Percentiles rank a stretch among this genome's conserved stretches.
phyloP scores from a whole-genome alignment of 2,888 invertebrate genomes.

The Ectemnius cavifrons region DNA sequence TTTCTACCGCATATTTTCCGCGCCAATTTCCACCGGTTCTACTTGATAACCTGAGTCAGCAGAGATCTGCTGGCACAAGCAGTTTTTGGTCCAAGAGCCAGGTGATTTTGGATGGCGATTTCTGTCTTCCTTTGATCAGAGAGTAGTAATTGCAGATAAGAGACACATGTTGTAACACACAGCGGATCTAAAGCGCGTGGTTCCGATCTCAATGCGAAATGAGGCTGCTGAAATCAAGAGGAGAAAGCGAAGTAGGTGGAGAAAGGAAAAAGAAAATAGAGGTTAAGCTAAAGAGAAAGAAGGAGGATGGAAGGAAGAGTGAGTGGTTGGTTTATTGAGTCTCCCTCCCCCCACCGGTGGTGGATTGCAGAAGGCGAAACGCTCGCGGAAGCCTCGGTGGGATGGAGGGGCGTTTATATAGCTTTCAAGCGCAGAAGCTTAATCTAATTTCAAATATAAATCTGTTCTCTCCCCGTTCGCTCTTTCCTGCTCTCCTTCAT shows the following conservation, averaged over 20 bases:
- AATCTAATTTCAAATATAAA: constrained; percentile 78
- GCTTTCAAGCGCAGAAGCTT: constrained; percentile 78
- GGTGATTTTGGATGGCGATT: no score
- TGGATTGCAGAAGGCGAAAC: constrained; percentile 70
- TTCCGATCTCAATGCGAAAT: neutral
- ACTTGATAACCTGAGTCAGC: no score
- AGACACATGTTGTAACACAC: neutral
- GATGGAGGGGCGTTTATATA: constrained; percentile 75
- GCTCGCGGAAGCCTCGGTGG: constrained; percentile 57
- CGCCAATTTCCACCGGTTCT: no score
- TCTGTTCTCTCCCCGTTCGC: constrained; percentile 72
- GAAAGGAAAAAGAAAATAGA: constrained; percentile 2
- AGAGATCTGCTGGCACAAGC: no score
- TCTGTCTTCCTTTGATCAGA: neutral
- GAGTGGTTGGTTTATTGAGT: constrained; percentile 76
- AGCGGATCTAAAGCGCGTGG: no score
- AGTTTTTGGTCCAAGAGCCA: no score
- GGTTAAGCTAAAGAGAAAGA: constrained; percentile 24
- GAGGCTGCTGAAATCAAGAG: neutral
- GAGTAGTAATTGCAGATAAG: constrained; percentile 16
- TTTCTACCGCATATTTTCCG: no score
- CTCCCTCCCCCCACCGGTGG: constrained; percentile 59
- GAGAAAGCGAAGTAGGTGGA: constrained; percentile 19
- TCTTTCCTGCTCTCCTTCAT: constrained; percentile 38
- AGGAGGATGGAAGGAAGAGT: constrained; percentile 61